These are phyloP conservation scores for Drosophila siamana DNA, from an alignment of 2,888 invertebrate species.

Conservation along the genomic window DNA sequence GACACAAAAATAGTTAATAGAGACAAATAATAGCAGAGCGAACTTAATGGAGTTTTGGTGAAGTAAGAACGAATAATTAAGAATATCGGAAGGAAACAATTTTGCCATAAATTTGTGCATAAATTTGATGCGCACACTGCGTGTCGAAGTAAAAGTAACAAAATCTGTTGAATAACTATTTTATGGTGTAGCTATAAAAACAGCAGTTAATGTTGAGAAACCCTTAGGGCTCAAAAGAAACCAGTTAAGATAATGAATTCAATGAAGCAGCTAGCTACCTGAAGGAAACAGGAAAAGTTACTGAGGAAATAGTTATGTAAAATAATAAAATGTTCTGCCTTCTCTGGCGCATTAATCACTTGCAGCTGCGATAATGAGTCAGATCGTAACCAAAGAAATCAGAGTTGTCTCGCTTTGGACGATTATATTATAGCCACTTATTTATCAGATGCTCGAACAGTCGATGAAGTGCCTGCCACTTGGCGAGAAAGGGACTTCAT, in stretches of 20 bases:
- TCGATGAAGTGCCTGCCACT: slow-evolving; percentile 46
- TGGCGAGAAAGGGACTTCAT: slow-evolving; percentile 19
- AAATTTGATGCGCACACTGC: too few relatives aligned
- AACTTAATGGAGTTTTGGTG: too few relatives aligned
- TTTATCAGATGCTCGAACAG: slow-evolving; percentile 18
- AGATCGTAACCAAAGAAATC: not conserved
- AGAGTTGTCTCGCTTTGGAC: not conserved
- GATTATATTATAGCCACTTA: slow-evolving; percentile 20
- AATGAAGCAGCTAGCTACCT: not conserved
- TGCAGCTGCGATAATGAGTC: not conserved
- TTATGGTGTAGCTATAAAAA: too few relatives aligned
- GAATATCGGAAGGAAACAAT: too few relatives aligned
- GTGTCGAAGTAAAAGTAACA: too few relatives aligned
- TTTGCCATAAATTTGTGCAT: too few relatives aligned
- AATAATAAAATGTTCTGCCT: not conserved
- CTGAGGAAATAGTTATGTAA: not conserved
- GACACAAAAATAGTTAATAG: too few relatives aligned
- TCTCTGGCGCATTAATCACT: not conserved
- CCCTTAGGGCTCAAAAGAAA: too few relatives aligned
- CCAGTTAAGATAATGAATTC: not conserved
- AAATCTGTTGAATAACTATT: too few relatives aligned
- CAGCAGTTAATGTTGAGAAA: too few relatives aligned
- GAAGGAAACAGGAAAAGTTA: not conserved
- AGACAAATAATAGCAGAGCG: too few relatives aligned
- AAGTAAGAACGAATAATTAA: too few relatives aligned